Base-by-base conservation (phyloP, 2,797 vertebrate species). In the Picus viridis region DNA sequence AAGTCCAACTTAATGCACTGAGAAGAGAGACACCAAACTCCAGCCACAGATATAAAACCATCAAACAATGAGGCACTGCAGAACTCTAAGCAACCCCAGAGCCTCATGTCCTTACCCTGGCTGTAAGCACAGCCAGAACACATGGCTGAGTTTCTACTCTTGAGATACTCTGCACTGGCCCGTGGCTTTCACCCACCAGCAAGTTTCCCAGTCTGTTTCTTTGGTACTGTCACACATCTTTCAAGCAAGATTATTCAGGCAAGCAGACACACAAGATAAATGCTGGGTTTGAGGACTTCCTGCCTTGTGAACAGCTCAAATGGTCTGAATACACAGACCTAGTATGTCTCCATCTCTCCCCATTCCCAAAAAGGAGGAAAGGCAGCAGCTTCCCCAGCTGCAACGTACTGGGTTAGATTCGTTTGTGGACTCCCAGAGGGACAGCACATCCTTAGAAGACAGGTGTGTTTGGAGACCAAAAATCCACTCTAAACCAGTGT, bases 311-410 rank as follows among this genome's bases (percentile, higher is more conserved):
- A 19, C 83, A 92, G 32, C 30, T 58, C 32, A 24, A 62, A 36
- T 3, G 7, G n/a, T 0, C 8, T 7, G n/a, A 36, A 8, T 7
- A 4, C 16, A 9, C 13, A 54, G 26, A 54, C 53, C 53, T 16
- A 26, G 16, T 8, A 23, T 1, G 4, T 20, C 29, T 70, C 63
- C 32, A 63, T 12, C n/a, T 20, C 63, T 41, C 34, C 56, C 49
- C 61, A 17, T 5, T 76, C 19, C 47, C 65, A 79, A 24, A 32
- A 68, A 78, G 19, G 17, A 27, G 16, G 24, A 79, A 83, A 36
- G 19, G 58, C 67, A 83, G 74, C 36, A 67, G 19, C 15, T 56
- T 74, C 54, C 16, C 12, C 57, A 72, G 39, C 27, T 73, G 49
- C 22, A 23, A 11, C 1, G 7, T 29, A 14, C 32, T 56, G 30